Evolutionary conservation across 35 echinoderm and acorn worm genomes (phyloP), one percentile per base, ranked within the genome.

Genomic region (Apostichopus californicus): DNA sequence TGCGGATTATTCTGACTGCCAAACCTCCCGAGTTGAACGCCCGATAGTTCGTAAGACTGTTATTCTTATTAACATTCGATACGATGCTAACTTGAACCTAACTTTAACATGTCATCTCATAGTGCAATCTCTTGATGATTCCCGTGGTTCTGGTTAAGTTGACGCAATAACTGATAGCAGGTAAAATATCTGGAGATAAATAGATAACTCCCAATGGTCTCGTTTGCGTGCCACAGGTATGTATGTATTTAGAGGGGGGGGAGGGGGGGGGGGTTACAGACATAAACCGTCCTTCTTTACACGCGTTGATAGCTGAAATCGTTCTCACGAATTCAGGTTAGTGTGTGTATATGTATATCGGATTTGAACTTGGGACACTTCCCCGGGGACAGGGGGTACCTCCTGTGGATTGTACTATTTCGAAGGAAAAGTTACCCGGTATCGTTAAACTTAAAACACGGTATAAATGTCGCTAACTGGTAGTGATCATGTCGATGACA

Each of bases 1-100:
- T 75, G 71, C 71, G 71, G 71, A 75, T 75, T 75, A 75, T 75
- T n/a, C 21, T 75, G 71, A 4, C 71, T 75, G 71, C 71, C 71
- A 75, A 75, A 75, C 71, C 71, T 4, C 34, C 20, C 71, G 20
- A 75, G 71, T 75, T 75, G 71, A 75, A 75, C 20, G 71, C 7
- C 71, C 71, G 71, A 18, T 75, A 75, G 71, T 75, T 75, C 71
- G n/a, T 18, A 75, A 18, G 71, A 75, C n/a, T 22, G 15, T 75
- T 75, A 20, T 75, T 75, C 7, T 75, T 75, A 20, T 75, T 75
- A 18, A 18, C 7, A 75, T 18, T 75, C 10, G 64, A 68, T 68
- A 68, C 9, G 64, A 11, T 18, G 64, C 18, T 68, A 68, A 68
- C 11, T 68, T 68, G 18, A 11, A 68, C 64, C 11, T 68, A 68